Evolutionary conservation across 1,140 invertebrate species (phyloP), one percentile per base, ranked within the genome.

Genomic region (Drosophila lini): DNA sequence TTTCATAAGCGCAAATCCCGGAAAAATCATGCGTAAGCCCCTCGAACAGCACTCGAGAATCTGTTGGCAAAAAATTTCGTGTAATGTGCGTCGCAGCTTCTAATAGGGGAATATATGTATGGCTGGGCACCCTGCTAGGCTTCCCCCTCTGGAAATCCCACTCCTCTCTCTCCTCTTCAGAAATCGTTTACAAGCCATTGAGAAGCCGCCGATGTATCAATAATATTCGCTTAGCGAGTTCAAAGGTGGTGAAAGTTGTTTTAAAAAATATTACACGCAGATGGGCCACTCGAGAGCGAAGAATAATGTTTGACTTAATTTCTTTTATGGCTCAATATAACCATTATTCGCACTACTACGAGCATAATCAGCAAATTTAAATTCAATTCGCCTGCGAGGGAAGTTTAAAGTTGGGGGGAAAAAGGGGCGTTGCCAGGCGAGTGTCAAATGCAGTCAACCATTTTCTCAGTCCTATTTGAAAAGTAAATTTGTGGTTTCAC

Each of bases 311-410:
- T 75, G 70, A 78, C 78, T 89, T 89, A 89, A 89, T 89, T 89
- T 84, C 84, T 89, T 89, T 89, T 89, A 89, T 89, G 80, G 84
- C 84, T 79, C 74, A 89, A 89, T 89, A 89, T 73, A 84, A 76
- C 85, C 84, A 89, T 89, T 89, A 89, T 84, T 89, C 59, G 84
- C 84, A 89, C 80, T 79, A 81, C 80, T 84, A 28, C 64, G 62
- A 74, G 61, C 59, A 55, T 84, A 89, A 89, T 89, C 75, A 90
- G 78, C 78, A 79, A 90, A 85, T 89, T 89, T 89, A 90, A 89
- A 89, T 89, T 90, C 85, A 90, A 89, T 89, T 90, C 85, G 81
- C 70, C 41, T 44, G 34, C 45, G 19, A 7, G 11, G 9, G 11
- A 0, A 36, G 11, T 53, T 56, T 36, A 50, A 28, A 65, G 31